Evolutionary conservation across 2,888 invertebrate species (phyloP).

Genomic region (Aromia moschata): DNA sequence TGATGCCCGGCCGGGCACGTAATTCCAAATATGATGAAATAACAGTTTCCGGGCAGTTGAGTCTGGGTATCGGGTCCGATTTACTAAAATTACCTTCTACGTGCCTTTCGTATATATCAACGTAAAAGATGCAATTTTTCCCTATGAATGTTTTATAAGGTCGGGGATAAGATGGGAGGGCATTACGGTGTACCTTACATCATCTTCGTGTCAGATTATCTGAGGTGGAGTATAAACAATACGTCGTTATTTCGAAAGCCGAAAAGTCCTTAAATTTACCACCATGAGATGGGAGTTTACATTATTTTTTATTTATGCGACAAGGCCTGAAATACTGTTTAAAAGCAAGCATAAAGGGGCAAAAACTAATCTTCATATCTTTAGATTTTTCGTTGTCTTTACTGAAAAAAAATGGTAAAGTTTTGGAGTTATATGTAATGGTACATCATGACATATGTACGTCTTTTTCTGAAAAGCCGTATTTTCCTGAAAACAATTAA

Average conservation of each 20-base stretch:
- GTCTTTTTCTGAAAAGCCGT: no score
- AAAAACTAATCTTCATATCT: no score
- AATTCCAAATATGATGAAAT: slow-evolving; percentile 25
- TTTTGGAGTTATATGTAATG: no score
- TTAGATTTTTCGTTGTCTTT: no score
- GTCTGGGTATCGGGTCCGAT: slow-evolving; percentile 30
- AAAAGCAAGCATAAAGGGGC: no score
- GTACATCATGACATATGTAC: no score
- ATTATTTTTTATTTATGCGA: no score
- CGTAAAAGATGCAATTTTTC: slow-evolving; percentile 28
- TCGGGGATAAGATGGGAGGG: not conserved
- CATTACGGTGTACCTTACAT: slow-evolving; percentile 1
- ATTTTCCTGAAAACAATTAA: no score
- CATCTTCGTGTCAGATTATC: slow-evolving; percentile 17
- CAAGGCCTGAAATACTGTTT: no score
- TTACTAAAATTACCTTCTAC: slow-evolving; percentile 32
- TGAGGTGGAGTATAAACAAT: not conserved
- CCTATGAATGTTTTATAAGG: slow-evolving; percentile 24
- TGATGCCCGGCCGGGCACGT: not conserved
- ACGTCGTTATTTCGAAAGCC: slow-evolving; percentile 1
- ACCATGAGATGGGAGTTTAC: no score
- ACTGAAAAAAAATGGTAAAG: no score
- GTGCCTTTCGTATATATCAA: slow-evolving; percentile 28
- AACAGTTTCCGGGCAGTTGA: slow-evolving; percentile 20
- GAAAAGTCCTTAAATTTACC: not conserved